Evolutionary conservation across 2,888 invertebrate genomes (phyloP), one percentile per base, ranked within the genome.

Genomic region (Aricia artaxerxes): DNA sequence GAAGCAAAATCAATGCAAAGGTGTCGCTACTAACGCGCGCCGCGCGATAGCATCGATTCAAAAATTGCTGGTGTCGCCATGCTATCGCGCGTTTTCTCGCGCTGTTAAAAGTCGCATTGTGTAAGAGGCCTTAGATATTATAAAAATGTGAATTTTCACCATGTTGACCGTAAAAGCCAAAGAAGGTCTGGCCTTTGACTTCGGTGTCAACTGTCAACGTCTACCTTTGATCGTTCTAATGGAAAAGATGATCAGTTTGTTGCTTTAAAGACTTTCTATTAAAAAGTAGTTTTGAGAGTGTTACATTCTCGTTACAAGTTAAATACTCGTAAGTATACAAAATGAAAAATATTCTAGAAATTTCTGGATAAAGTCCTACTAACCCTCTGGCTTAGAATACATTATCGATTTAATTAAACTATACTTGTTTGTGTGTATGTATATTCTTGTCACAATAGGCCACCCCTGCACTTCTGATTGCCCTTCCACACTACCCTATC

Each of bases 381-480:
- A 4, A 61, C 69, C 69, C 69, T 69, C 2, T 69, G 31, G 24
- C 35, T 69, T 7, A 13, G 35, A 11, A 13, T 69, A 16, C 13
- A 13, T 38, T 16, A 69, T 69, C 69, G 69, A 69, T 69, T 69
- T 35, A 35, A 38, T 69, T 35, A 69, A 13, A 35, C 35, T 38
- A 38, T 69, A 69, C 69, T 35, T 69, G 31, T 31, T 69, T 24
- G 2, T 69, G 69, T 69, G 35, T 64, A 31, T 64, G 35, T 64
- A 31, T 64, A 64, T 31, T 64, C 11, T 69, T 13, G 35, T 9
- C 44, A 75, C 75, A 75, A 75, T 31, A 24, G 49, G 75, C 75
- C 75, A 75, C 75, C 75, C 75, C 75, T 75, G 75, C 75, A 49
- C 73, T 75, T 53, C 31, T 53, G 75, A 31, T 49, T 75, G 53